Evolutionary conservation across 1,140 invertebrate genomes (phyloP).

Genomic region (Diorhabda carinulata): DNA sequence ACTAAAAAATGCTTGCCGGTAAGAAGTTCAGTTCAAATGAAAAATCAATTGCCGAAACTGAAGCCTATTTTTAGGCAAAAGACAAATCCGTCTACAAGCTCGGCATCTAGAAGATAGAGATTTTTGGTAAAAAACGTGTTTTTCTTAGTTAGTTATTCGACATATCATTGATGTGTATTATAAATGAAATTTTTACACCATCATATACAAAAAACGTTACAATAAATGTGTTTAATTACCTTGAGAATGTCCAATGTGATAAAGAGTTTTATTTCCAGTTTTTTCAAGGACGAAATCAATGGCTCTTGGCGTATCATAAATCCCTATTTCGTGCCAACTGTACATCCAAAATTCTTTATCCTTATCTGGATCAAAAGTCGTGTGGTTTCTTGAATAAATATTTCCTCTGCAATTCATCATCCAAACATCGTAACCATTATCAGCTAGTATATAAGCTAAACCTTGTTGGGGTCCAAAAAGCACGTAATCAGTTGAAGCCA

Average conservation of each 20-base stretch:
- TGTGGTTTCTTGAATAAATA: conserved; percentile 54
- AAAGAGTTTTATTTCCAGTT: conserved; percentile 26
- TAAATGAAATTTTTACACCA: too few species aligned
- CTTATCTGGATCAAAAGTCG: conserved; percentile 43
- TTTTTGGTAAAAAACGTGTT: too few species aligned
- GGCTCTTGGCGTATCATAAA: conserved; percentile 57
- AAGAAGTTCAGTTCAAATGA: too few species aligned
- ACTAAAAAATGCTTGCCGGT: too few species aligned
- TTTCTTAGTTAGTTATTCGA: too few species aligned
- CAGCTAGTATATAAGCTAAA: conserved; percentile 63
- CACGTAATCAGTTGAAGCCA: conserved; percentile 63
- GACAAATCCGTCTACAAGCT: too few species aligned
- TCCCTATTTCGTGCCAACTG: conserved; percentile 46
- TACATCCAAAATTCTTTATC: conserved; percentile 62
- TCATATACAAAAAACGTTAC: too few species aligned
- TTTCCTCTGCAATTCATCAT: conserved; percentile 66
- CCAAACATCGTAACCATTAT: conserved; percentile 75
- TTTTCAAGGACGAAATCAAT: conserved; percentile 51
- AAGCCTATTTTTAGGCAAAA: too few species aligned
- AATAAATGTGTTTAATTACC: conserved; percentile 48
- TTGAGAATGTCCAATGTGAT: conserved; percentile 41
- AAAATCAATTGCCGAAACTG: too few species aligned
- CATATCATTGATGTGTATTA: too few species aligned
- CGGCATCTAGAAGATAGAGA: too few species aligned
- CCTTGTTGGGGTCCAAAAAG: conserved; percentile 59